Conservation (phyloP, 2,113 vertebrate species). For the Hydropotes inermis region DNA sequence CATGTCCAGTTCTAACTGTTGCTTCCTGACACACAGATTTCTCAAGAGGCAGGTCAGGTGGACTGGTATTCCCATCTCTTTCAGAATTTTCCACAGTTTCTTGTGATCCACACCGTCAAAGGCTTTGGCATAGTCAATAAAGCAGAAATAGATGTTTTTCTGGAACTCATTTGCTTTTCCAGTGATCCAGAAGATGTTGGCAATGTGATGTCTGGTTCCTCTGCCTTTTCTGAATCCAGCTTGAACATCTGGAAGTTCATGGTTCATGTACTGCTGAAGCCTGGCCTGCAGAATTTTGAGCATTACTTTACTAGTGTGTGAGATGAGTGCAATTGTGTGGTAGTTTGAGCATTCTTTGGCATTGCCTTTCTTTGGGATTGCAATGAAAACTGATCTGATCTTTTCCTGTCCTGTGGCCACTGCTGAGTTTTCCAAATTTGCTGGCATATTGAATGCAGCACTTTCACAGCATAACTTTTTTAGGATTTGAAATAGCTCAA, state of each 20-base stretch:
- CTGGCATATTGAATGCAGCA: no score
- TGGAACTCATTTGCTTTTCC: neutral
- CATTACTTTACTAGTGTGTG: neutral
- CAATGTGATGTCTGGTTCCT: neutral
- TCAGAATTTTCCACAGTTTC: no score
- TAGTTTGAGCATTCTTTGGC: neutral
- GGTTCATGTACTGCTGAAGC: neutral
- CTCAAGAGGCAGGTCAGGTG: no score
- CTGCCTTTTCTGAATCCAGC: neutral
- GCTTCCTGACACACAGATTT: neutral
- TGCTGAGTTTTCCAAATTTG: no score
- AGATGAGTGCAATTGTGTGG: neutral
- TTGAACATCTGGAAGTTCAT: neutral
- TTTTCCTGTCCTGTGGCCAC: no score
- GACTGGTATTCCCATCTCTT: no score
- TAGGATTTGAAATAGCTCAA: no score
- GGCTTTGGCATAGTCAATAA: neutral
- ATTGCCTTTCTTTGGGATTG: no score
- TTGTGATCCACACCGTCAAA: no score
- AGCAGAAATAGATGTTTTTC: neutral
- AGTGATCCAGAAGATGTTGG: neutral
- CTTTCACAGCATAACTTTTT: no score
- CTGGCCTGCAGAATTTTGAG: neutral
- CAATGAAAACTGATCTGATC: no score
- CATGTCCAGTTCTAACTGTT: neutral